Conservation (phyloP, 2,113 vertebrate species). For the Sminthopsis crassicaudata region DNA sequence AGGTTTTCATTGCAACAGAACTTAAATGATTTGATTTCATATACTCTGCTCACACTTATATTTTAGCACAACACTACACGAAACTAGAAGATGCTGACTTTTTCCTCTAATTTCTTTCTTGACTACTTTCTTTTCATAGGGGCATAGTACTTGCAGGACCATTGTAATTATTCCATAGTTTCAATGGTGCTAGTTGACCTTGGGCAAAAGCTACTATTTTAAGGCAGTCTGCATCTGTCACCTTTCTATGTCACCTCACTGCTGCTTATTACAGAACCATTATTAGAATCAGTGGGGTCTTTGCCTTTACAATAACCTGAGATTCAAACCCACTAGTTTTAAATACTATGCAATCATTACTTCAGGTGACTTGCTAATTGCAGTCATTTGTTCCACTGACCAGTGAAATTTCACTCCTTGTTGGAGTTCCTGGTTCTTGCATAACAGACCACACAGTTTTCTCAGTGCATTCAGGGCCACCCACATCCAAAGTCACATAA, state of each 20-base stretch:
- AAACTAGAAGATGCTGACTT: not conserved
- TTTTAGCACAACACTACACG: not conserved
- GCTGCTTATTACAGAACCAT: conserved; percentile 4
- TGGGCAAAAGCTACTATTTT: conserved; percentile 29
- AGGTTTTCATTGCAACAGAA: conserved; percentile 18
- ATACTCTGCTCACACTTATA: not conserved
- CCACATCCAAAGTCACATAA: not conserved
- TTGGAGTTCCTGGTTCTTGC: not conserved
- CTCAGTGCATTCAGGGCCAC: not conserved
- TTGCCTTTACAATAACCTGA: conserved; percentile 2
- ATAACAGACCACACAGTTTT: not conserved
- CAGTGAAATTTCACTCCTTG: not conserved
- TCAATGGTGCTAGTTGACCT: not conserved
- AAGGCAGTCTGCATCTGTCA: not conserved
- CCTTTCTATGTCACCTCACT: conserved; percentile 10
- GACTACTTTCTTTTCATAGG: not conserved
- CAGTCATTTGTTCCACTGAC: conserved; percentile 16
- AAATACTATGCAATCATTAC: conserved; percentile 6
- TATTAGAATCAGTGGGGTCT: conserved; percentile 2
- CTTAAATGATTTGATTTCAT: conserved; percentile 11
- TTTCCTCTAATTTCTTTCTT: not conserved
- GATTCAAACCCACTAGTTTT: conserved; percentile 13
- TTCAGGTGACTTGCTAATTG: conserved; percentile 6
- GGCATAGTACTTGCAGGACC: not conserved
- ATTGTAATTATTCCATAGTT: conserved; percentile 10